phyloP scores from a whole-genome alignment of 2,888 invertebrate genomes.

The Tiliacea citrago region DNA sequence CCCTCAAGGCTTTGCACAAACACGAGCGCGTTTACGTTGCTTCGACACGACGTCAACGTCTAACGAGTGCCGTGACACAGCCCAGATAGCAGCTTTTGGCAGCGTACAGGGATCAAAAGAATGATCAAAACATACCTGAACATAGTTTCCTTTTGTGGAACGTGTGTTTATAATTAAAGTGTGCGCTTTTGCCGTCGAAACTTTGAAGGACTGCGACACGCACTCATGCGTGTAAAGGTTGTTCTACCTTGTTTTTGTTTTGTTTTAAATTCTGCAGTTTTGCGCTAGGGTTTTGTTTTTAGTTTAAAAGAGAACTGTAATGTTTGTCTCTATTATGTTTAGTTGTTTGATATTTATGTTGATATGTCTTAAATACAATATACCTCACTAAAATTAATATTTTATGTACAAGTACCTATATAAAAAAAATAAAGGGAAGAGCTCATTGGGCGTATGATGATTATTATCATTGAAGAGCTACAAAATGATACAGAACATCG shows the following conservation, averaged over 20 bases:
- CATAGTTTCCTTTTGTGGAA: slow-evolving; percentile 55
- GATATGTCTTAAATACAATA: too few relatives aligned
- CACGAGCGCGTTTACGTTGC: slow-evolving; percentile 14
- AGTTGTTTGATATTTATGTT: not conserved
- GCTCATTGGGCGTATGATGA: too few relatives aligned
- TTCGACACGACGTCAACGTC: slow-evolving; percentile 29
- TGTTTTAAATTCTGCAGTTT: slow-evolving; percentile 14
- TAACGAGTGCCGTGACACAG: slow-evolving; percentile 32
- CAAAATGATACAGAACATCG: too few relatives aligned
- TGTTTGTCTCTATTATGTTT: not conserved
- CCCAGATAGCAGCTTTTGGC: slow-evolving; percentile 22
- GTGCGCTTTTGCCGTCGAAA: slow-evolving; percentile 42
- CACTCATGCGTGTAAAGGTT: slow-evolving; percentile 8
- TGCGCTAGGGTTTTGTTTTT: not conserved
- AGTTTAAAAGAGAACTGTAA: not conserved
- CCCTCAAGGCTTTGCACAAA: slow-evolving; percentile 13
- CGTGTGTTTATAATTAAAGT: slow-evolving; percentile 39
- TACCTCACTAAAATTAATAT: too few relatives aligned
- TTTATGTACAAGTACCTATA: too few relatives aligned
- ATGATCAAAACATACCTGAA: slow-evolving; percentile 41
- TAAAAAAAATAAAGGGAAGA: too few relatives aligned
- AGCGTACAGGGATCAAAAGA: slow-evolving; percentile 54
- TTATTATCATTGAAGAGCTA: not conserved
- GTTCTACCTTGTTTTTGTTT: slow-evolving; percentile 7
- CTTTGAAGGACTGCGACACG: slow-evolving; percentile 31